A percentile compares a stretch with the other conserved stretches of the same genome.
phyloP scores from a whole-genome alignment of 2,888 invertebrate genomes.

The Meganola albula region DNA sequence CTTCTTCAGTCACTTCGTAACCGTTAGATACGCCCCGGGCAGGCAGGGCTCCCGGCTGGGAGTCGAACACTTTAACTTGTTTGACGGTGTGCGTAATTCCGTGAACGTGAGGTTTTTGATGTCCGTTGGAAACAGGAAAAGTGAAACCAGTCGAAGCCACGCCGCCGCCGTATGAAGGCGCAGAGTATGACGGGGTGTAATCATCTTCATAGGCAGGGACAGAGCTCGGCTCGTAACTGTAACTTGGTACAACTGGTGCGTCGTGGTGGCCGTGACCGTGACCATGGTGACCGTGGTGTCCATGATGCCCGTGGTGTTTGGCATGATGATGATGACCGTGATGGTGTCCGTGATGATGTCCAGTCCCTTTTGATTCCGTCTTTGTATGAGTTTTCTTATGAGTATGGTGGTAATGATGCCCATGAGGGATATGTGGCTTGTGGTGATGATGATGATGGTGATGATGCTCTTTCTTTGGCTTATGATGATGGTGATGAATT shows the following conservation, averaged over 20 bases:
- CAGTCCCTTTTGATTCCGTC: slow-evolving; percentile 24
- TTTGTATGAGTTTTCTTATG: slow-evolving; percentile 26
- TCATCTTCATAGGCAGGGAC: slow-evolving; percentile 49
- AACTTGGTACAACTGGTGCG: slow-evolving; percentile 29
- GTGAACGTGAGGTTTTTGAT: slow-evolving; percentile 37
- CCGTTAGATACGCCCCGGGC: slow-evolving; percentile 35
- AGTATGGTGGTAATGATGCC: slow-evolving; percentile 29
- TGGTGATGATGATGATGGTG: slow-evolving; percentile 22
- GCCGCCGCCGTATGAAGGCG: slow-evolving; percentile 41
- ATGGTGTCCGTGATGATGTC: slow-evolving; percentile 29
- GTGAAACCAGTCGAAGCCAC: slow-evolving; percentile 18
- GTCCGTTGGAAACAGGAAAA: slow-evolving; percentile 11
- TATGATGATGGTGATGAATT: slow-evolving; percentile 48
- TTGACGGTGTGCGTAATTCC: slow-evolving; percentile 58
- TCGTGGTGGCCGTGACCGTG: slow-evolving; percentile 46
- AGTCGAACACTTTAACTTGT: slow-evolving; percentile 65
- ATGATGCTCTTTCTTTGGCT: slow-evolving; percentile 37
- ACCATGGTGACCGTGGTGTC: slow-evolving; percentile 12
- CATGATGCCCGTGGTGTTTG: slow-evolving; percentile 23
- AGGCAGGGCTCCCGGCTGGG: slow-evolving; percentile 50
- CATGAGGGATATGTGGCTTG: slow-evolving; percentile 17
- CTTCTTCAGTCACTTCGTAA: slow-evolving; percentile 66
- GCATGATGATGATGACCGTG: slow-evolving; percentile 30
- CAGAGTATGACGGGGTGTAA: slow-evolving; percentile 39
- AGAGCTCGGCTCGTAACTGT: slow-evolving; percentile 38